Conservation (phyloP, 2,113 vertebrate species). For the Hipposideros armiger region DNA sequence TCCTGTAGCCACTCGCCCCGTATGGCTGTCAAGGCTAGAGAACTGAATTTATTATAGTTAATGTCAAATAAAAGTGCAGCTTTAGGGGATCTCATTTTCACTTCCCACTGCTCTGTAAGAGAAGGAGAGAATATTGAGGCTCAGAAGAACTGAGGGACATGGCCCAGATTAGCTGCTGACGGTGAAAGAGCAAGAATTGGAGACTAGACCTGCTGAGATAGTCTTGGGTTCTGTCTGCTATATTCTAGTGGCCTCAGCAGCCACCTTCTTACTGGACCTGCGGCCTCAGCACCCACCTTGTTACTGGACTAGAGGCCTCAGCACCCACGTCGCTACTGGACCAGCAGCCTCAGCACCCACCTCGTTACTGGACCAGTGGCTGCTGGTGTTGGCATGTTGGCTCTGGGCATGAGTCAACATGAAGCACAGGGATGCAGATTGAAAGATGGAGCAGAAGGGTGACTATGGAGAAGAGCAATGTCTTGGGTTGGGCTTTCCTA, state of each 20-base stretch:
- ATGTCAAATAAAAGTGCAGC: not conserved
- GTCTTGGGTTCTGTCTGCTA: not conserved
- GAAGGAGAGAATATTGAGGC: not conserved
- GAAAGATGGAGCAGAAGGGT: not conserved
- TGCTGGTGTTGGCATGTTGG: rapidly evolving
- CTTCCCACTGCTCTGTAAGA: not conserved
- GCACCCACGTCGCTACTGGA: too few relatives aligned
- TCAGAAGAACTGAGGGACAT: too few relatives aligned
- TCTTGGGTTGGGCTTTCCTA: not conserved
- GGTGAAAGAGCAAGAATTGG: not conserved
- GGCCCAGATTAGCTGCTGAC: not conserved
- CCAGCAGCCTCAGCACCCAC: too few relatives aligned
- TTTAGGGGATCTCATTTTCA: not conserved
- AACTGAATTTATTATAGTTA: not conserved
- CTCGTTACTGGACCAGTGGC: too few relatives aligned
- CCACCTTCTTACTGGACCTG: not conserved
- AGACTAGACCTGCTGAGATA: not conserved
- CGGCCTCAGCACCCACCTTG: not conserved
- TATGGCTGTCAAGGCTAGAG: not conserved
- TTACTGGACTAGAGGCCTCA: too few relatives aligned
- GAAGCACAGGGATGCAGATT: not conserved
- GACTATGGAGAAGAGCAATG: not conserved
- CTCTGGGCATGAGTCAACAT: not conserved
- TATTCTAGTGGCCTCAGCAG: too few relatives aligned
- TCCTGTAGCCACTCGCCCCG: not conserved